A percentile compares a stretch with the other conserved stretches of the same genome.
These are phyloP conservation scores for Timema podura DNA, from an alignment of 2,888 invertebrate genomes.

Conservation along the genomic window DNA sequence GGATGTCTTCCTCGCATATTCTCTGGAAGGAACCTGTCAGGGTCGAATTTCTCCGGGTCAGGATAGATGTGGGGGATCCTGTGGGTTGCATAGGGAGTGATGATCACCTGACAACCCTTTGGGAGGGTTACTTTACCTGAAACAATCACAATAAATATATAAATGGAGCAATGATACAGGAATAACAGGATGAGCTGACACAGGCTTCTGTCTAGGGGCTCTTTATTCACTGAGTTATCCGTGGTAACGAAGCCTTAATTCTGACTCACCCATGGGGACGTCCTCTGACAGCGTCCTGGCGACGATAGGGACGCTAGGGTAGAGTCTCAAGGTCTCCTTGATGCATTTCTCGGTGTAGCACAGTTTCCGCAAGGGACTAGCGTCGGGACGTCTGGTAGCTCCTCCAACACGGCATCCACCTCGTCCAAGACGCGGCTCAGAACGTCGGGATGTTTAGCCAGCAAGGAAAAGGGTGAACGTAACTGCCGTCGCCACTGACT, in stretches of 20 bases:
- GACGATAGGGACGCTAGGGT: conserved; percentile 42
- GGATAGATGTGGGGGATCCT: conserved; percentile 53
- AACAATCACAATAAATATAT: too few relatives aligned
- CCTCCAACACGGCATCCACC: conserved; percentile 37
- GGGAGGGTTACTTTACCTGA: conserved; percentile 49
- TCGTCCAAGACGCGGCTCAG: conserved; percentile 42
- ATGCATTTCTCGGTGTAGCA: conserved; percentile 41
- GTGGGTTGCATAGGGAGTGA: conserved; percentile 55
- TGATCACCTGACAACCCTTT: conserved; percentile 51
- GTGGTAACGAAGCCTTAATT: conserved; percentile 30
- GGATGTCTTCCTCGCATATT: conserved; percentile 51
- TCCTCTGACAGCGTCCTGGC: conserved; percentile 40
- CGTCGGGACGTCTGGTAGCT: conserved; percentile 33
- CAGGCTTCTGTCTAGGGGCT: too few relatives aligned
- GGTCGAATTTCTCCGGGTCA: conserved; percentile 54
- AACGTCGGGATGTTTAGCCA: conserved; percentile 52
- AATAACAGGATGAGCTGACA: too few relatives aligned
- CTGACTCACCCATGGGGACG: conserved; percentile 35
- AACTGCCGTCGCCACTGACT: conserved; percentile 55
- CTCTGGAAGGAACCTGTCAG: conserved; percentile 53
- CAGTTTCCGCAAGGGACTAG: conserved; percentile 39
- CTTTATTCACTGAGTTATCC: too few relatives aligned
- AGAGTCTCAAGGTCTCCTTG: conserved; percentile 42
- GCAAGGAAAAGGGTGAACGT: conserved; percentile 53
- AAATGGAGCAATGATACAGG: too few relatives aligned